Percentiles rank a stretch among this genome's conserved stretches.
Conservation (phyloP, 2,113 vertebrate genomes). For the Onychostoma macrolepis region DNA sequence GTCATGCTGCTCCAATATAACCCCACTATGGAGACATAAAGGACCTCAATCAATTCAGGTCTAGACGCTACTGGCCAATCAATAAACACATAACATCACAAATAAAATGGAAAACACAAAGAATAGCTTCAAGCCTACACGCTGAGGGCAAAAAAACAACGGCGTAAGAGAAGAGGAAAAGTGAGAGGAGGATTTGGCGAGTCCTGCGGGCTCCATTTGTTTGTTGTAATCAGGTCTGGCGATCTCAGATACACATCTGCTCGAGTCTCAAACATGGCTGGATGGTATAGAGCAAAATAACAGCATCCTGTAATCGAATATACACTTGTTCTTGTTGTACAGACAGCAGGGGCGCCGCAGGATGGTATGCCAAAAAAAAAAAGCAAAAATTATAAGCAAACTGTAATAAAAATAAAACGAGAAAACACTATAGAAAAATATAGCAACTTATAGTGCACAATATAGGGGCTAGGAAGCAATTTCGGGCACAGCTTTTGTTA, state of each 20-base stretch:
- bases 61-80: slow-evolving; percentile 41
- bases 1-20: slow-evolving; percentile 38
- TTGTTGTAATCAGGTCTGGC: background rate
- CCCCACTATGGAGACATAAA: slow-evolving; percentile 45
- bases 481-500: background rate
- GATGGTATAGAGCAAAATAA: background rate
- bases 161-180: background rate
- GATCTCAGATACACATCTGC: slow-evolving; percentile 10
- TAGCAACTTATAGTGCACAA: background rate
- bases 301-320: background rate
- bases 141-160: background rate
- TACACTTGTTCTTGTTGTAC: background rate
- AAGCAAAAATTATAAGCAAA: background rate
- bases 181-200: slow-evolving; percentile 14
- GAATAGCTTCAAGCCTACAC: slow-evolving; percentile 10
- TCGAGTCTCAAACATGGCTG: background rate
- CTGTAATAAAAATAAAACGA: background rate
- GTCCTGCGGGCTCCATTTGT: background rate
- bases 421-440: background rate
- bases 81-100: slow-evolving; percentile 42
- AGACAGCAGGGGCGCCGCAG: background rate
- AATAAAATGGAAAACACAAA: slow-evolving; percentile 35
- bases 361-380: background rate
- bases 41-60: slow-evolving; percentile 48
- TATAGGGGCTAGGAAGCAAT: background rate